phyloP scores from a whole-genome alignment of 1,140 invertebrate genomes.

The Calycopis cecrops region DNA sequence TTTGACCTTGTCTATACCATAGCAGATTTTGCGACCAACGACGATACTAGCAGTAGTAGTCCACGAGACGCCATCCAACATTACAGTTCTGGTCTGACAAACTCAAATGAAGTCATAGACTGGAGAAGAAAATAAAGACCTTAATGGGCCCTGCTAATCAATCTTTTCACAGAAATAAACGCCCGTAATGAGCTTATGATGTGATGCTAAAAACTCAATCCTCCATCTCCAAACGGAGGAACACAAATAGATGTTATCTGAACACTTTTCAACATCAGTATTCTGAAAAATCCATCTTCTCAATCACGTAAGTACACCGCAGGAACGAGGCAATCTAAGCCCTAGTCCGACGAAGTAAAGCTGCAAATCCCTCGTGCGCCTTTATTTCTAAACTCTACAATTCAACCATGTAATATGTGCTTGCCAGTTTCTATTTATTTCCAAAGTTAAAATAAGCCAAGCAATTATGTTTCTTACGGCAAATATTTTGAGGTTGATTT shows the following conservation, averaged over 20 bases:
- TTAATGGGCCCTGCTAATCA: no score
- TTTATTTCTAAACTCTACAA: slow-evolving; percentile 10
- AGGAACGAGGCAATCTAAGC: slow-evolving; percentile 21
- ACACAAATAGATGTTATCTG: background rate
- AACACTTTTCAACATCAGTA: slow-evolving; percentile 8
- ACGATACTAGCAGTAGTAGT: no score
- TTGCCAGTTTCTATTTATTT: slow-evolving; percentile 28
- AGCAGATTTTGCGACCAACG: no score
- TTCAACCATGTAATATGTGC: slow-evolving; percentile 26
- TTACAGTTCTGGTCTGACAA: no score
- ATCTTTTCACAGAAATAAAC: no score
- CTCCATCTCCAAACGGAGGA: no score
- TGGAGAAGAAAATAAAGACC: no score
- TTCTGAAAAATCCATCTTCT: slow-evolving; percentile 4
- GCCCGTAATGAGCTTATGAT: no score
- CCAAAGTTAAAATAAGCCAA: slow-evolving; percentile 19
- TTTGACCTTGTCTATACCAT: no score
- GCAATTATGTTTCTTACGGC: slow-evolving; percentile 30
- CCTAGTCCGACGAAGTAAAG: slow-evolving; percentile 22
- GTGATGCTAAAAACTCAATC: no score
- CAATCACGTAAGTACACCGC: slow-evolving; percentile 8
- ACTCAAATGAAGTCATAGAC: no score
- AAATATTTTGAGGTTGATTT: slow-evolving; percentile 27
- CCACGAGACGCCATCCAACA: no score
- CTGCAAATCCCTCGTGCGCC: slow-evolving; percentile 21